Base-by-base conservation (phyloP, 2,797 vertebrate species). In the Danio jaintianensis region DNA sequence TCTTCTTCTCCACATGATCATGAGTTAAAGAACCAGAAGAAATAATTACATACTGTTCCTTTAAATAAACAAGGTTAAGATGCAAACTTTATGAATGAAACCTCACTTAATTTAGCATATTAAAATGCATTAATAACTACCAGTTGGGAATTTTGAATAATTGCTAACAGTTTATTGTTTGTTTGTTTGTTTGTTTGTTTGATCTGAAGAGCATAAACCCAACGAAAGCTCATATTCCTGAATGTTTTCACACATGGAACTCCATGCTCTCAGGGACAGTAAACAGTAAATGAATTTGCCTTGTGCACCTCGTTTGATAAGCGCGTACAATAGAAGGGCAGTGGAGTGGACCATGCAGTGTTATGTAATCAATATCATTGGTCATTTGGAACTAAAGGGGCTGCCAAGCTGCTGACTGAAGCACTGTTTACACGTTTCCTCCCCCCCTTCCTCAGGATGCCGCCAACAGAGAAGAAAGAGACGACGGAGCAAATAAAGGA, bases 281-380 rank as follows among this genome's bases (percentile, higher is more conserved):
- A 83, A 88, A 89, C 15, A 79, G 78, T 70, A 76, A 88, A 89
- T 83, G 68, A 87, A 86, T 90, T 82, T 88, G 78, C 72, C 84
- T 69, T 84, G 78, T 78, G 74, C 55, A 53, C 70, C 64, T 68
- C 7, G 1, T 85, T 87, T 87, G 87, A 91, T 90, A 88, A 87
- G 70, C 79, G 83, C 83, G 73, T 87, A 91, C 88, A 89, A 90
- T 88, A 85, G 79, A 72, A 84, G 87, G 83, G 87, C 88, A 87
- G 85, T 55, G 67, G 81, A 88, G 88, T 85, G 89, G 85, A 87
- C 85, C 85, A 82, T 87, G 87, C 82, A 53, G 71, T 68, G 83
- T 92, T 91, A 90, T 88, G 87, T 88, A 90, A 93, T 94, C 93
- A 90, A 94, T 94, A 93, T 82, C 13, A 16, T 62, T 85, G 89